Percentiles rank a stretch among this genome's conserved stretches.
Evolutionary conservation across 2,888 invertebrate genomes (phyloP).

Genomic region (Limnephilus auricula): DNA sequence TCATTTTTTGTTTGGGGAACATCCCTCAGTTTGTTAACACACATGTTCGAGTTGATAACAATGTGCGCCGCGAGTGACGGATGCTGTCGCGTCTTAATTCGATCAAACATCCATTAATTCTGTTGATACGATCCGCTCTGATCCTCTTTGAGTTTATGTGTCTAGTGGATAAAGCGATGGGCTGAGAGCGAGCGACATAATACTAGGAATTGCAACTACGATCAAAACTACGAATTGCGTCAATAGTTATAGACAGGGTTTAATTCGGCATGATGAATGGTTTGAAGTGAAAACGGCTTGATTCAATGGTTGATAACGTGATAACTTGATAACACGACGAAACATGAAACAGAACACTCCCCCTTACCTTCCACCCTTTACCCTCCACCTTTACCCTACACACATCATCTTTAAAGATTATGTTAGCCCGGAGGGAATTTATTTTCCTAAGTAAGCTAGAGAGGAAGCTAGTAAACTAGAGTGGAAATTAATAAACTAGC

Average conservation of each 20-base stretch:
- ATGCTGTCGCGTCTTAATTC: conserved; percentile 42
- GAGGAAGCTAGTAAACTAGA: too few species aligned
- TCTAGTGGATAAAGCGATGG: neutral
- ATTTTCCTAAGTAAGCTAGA: too few species aligned
- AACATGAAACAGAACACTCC: too few species aligned
- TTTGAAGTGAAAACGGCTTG: neutral
- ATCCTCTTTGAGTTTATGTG: conserved; percentile 2
- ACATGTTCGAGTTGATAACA: conserved; percentile 39
- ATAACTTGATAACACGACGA: too few species aligned
- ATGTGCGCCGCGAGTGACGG: conserved; percentile 29
- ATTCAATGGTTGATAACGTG: too few species aligned
- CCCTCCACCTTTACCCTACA: too few species aligned
- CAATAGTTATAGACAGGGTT: neutral
- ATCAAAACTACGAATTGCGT: neutral
- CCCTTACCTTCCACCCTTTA: too few species aligned
- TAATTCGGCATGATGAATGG: neutral
- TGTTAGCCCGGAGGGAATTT: too few species aligned
- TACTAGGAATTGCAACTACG: neutral
- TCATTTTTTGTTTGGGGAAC: conserved; percentile 48
- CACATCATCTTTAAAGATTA: too few species aligned
- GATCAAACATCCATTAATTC: conserved; percentile 26
- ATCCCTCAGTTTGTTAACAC: conserved; percentile 46
- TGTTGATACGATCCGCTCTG: neutral
- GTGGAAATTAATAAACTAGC: too few species aligned
- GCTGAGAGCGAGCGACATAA: neutral